Base-by-base conservation (phyloP, 2,797 vertebrate species). In the Sphenopsis melanotis region DNA sequence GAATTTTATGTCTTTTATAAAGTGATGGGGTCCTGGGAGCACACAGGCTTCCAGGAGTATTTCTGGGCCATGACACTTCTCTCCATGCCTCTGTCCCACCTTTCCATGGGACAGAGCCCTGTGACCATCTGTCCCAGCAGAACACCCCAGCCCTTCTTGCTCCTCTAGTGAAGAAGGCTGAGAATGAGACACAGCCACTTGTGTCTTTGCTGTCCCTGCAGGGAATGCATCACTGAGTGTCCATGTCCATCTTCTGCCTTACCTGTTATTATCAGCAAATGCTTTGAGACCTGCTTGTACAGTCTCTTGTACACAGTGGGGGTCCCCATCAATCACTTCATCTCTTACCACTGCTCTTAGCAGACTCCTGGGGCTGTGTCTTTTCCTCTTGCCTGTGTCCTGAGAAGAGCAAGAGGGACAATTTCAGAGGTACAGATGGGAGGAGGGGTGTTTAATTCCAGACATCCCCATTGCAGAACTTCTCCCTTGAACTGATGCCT, bases 401-500 rank as follows among this genome's bases (percentile, higher is more conserved):
- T 23, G 68, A 80, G 53, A 56, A 7, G 5, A 56, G 70, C 32
- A 55, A 64, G 52, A 88, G 46, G 68, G 81, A 52, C 46, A 15
- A 46, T 49, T 56, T 30, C 52, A 34, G 66, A 50, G 36, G 29
- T 17, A 16, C 0, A 4, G 18, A 37, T 44, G 50, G 12, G 29
- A 46, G 57, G 44, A 63, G 36, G 11, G 32, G 41, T 26, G 4
- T 17, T 59, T 55, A 44, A 8, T n/a, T 49, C 29, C 44, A 41
- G 68, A 53, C 0, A 3, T 46, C 34, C 26, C 55, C 0, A 0
- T 6, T 0, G 0, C 50, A 23, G 70, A n/a, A n/a, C 56, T 56
- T 79, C 15, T 22, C 41, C 32, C 47, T 72, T 55, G 66, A 60
- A 61, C n/a, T 24, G 74, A 10, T 37, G 50, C 13, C 30, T 56